These are phyloP conservation scores for Capra hircus DNA, from an alignment of 2,113 vertebrate genomes.

Conservation along the genomic window DNA sequence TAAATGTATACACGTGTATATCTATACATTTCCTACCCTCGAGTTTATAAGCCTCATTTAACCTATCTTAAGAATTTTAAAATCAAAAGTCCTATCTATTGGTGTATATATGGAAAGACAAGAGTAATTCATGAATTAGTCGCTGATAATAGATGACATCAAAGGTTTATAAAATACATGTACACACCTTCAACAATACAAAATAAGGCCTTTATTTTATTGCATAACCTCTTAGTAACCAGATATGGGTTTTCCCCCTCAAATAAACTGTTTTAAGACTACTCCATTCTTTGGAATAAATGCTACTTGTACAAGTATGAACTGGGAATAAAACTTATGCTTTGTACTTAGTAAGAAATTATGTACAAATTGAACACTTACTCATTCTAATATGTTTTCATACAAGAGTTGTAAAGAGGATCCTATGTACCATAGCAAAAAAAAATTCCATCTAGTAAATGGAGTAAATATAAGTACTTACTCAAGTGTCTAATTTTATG, in stretches of 20 bases:
- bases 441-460: neutral
- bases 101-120: neutral
- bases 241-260: neutral
- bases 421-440: neutral
- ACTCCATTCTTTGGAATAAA: neutral
- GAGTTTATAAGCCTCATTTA: neutral
- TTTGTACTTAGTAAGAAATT: neutral
- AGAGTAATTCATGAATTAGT: neutral
- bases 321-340: neutral
- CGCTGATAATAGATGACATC: neutral
- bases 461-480: conserved; percentile 23
- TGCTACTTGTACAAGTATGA: neutral
- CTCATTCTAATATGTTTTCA: conserved; percentile 16
- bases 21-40: neutral
- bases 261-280: neutral
- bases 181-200: neutral
- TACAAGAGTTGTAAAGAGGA: neutral
- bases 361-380: neutral
- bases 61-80: neutral
- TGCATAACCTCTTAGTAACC: neutral
- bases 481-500: neutral
- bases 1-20: neutral
- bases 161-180: neutral
- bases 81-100: neutral
- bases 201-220: neutral